A percentile compares a stretch with the other conserved stretches of the same genome.
These are phyloP conservation scores for Holacanthus passer DNA, from an alignment of 2,113 vertebrate species.

Conservation along the genomic window DNA sequence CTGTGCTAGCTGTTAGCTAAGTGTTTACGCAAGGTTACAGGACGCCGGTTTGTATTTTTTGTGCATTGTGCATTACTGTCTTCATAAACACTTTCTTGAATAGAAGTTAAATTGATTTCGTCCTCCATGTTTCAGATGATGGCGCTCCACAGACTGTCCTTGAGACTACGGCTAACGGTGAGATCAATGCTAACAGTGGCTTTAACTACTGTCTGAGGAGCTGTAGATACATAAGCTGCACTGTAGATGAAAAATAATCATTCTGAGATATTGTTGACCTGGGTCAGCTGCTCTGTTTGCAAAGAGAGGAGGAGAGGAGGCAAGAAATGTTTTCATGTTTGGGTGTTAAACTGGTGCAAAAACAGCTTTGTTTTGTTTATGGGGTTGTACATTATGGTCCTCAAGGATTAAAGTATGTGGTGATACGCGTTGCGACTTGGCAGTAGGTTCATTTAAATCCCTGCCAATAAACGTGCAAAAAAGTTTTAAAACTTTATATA, in stretches of 20 bases:
- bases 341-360: not conserved
- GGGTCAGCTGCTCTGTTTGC: not conserved
- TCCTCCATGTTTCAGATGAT: constrained; percentile 72
- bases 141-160: constrained; percentile 80
- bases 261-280: not conserved
- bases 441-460: not conserved
- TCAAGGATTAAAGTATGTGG: not conserved
- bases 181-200: constrained; percentile 18
- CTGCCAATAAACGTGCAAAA: not conserved
- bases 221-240: not conserved
- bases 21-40: constrained; percentile 71
- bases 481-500: too few relatives aligned
- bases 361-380: not conserved
- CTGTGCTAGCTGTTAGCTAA: constrained; percentile 57
- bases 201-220: not conserved
- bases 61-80: too few relatives aligned
- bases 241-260: not conserved
- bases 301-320: not conserved
- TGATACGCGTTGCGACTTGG: not conserved
- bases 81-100: not conserved
- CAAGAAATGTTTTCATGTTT: not conserved
- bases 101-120: not conserved
- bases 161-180: constrained; percentile 78
- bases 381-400: not conserved
- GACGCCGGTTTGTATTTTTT: not conserved